These are phyloP conservation scores for Dendroctonus valens DNA, from an alignment of 1,140 invertebrate species.

Conservation along the genomic window DNA sequence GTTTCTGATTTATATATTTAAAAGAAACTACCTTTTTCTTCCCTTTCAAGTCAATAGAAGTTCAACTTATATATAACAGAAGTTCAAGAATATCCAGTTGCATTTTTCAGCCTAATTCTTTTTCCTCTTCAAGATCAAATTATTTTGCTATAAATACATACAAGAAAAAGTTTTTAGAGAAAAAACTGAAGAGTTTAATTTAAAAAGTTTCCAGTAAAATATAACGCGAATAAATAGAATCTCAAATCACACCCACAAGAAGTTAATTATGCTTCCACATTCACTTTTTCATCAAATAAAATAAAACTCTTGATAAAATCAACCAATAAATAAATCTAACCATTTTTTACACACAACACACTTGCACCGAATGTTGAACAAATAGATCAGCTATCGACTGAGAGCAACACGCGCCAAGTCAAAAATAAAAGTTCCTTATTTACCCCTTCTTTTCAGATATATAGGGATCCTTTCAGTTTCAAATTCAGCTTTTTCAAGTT, in stretches of 20 bases:
- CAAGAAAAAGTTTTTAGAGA: neutral
- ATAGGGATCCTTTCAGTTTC: conserved; percentile 10
- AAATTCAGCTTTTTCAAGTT: neutral
- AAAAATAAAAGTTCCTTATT: conserved; percentile 15
- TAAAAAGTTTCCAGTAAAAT: neutral
- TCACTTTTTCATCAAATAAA: neutral
- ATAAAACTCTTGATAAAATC: neutral
- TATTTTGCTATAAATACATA: neutral
- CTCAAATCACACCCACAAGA: no score
- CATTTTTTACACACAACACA: conserved; percentile 9
- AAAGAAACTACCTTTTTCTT: no score
- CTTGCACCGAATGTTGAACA: neutral
- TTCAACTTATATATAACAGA: no score
- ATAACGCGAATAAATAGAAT: neutral
- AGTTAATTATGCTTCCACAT: neutral
- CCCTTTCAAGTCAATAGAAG: no score
- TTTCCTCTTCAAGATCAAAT: no score
- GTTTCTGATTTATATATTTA: no score
- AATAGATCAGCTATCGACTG: conserved; percentile 1
- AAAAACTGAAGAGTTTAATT: neutral
- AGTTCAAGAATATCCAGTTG: no score
- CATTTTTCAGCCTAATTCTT: no score
- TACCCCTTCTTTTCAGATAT: conserved; percentile 5
- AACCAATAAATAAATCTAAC: conserved; percentile 1
- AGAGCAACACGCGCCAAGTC: neutral